Evolutionary conservation across 2,888 invertebrate species (phyloP).

Genomic region (Cephus pygmeus): DNA sequence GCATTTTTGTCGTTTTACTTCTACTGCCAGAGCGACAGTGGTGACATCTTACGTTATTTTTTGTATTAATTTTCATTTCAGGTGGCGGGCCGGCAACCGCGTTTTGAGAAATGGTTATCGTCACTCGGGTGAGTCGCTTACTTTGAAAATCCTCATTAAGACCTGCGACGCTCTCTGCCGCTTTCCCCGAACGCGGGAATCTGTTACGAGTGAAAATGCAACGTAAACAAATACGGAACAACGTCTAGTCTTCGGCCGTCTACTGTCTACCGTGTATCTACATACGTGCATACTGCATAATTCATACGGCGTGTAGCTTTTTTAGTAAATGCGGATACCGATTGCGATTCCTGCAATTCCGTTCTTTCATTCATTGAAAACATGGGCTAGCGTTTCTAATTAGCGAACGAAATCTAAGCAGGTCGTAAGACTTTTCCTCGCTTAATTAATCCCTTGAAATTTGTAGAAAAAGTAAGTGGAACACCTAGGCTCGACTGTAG

Average conservation of each 20-base stretch:
- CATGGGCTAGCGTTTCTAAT: neutral
- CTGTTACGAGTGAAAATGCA: slow-evolving; percentile 57
- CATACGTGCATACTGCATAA: neutral
- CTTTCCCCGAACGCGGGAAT: slow-evolving; percentile 54
- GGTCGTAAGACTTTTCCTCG: neutral
- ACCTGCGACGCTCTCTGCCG: slow-evolving; percentile 31
- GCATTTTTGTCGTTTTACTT: neutral
- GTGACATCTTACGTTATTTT: neutral
- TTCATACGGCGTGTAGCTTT: neutral
- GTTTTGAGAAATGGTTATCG: slow-evolving; percentile 77
- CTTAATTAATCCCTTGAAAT: neutral
- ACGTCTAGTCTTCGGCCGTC: neutral
- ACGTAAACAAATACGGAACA: neutral
- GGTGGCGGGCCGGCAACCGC: slow-evolving; percentile 62
- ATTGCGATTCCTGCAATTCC: neutral
- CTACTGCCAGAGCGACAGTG: neutral
- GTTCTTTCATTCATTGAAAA: neutral
- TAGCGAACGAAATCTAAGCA: neutral
- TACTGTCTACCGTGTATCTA: neutral
- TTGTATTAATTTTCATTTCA: slow-evolving; percentile 37
- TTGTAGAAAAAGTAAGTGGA: neutral
- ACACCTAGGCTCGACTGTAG: neutral
- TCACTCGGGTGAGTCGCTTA: slow-evolving; percentile 76
- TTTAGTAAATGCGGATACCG: neutral
- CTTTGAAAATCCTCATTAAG: slow-evolving; percentile 3